phyloP scores from a whole-genome alignment of 2,113 vertebrate species.

The Oreochromis aureus region DNA sequence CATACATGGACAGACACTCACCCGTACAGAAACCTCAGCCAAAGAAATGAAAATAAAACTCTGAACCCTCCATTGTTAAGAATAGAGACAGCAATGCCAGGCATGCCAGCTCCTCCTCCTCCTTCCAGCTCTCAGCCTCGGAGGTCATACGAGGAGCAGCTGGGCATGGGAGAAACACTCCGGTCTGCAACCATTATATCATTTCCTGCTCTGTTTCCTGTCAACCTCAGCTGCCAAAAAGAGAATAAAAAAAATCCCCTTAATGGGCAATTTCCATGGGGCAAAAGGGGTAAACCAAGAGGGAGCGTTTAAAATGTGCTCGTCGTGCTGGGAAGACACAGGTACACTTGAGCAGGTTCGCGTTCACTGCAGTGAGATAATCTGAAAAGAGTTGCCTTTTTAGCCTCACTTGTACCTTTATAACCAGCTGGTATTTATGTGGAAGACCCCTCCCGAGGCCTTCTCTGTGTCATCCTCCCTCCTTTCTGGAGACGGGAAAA shows the following conservation, averaged over 20 bases:
- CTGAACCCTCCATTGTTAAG: background rate
- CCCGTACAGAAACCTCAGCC: background rate
- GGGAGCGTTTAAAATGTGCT: slow-evolving; percentile 25
- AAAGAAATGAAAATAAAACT: background rate
- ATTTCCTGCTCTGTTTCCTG: slow-evolving; percentile 84
- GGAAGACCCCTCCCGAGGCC: slow-evolving; percentile 4
- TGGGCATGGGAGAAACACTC: slow-evolving; percentile 69
- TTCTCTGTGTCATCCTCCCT: slow-evolving; percentile 39
- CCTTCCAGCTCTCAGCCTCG: background rate
- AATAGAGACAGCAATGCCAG: background rate
- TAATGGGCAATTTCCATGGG: slow-evolving; percentile 76
- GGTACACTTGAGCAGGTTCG: background rate
- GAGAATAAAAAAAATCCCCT: slow-evolving; percentile 34
- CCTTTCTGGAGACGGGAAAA: slow-evolving; percentile 57
- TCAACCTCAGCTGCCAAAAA: slow-evolving; percentile 72
- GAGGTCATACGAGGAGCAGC: slow-evolving; percentile 71
- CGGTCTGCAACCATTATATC: slow-evolving; percentile 72
- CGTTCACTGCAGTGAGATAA: background rate
- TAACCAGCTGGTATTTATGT: slow-evolving; percentile 32
- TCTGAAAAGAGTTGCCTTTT: background rate
- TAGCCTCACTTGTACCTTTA: slow-evolving; percentile 26
- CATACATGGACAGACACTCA: background rate
- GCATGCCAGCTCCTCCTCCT: slow-evolving; percentile 7
- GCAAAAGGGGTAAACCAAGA: slow-evolving; percentile 55
- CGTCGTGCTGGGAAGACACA: slow-evolving; percentile 67